Evolutionary conservation across 2,888 invertebrate genomes (phyloP), one percentile per base, ranked within the genome.

Genomic region (Meliscaeva auricollis): DNA sequence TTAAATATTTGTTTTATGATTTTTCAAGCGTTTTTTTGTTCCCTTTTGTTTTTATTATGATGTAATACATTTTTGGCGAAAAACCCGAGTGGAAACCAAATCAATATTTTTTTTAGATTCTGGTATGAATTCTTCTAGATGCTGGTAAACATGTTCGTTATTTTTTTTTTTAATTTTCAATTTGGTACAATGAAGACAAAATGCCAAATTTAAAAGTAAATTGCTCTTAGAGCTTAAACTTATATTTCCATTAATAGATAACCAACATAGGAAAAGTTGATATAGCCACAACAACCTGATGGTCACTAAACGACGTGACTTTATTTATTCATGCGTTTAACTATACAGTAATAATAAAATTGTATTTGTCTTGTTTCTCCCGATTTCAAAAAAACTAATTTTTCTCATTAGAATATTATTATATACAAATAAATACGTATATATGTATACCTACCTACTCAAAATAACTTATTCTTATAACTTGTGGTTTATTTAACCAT

Each of bases 21-120:
- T 77, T 81, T 73, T 6, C 69, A 60, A 15, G 15, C 22, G 60
- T 54, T 48, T 73, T 73, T 78, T 26, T 62, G 41, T 38, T 11
- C 13, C 58, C 48, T 54, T 75, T 35, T 32, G 3, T 11, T 38
- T 38, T 35, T 20, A 35, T 76, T 17, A 56, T 13, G 66, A 32
- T 74, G 68, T 78, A 50, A 60, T 20, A 70, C 46, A 56, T 80
- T 72, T 81, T 93, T 93, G 93, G 94, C 94, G 93, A 93, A 93
- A 93, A 93, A 94, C 93, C 94, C 94, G 93, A 94, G 94, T 95
- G 95, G 95, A 96, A 96, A 96, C 96, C 96, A 96, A 96, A 96
- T 95, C 95, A 95, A 95, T 88, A 74, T 81, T 80, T 87, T 87
- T 84, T 87, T 77, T 77, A 79, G 69, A 80, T 82, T 83, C 82